A percentile compares a stretch with the other conserved stretches of the same genome.
phyloP scores from a whole-genome alignment of 2,888 invertebrate species.

The Alloscopus bannaensis region DNA sequence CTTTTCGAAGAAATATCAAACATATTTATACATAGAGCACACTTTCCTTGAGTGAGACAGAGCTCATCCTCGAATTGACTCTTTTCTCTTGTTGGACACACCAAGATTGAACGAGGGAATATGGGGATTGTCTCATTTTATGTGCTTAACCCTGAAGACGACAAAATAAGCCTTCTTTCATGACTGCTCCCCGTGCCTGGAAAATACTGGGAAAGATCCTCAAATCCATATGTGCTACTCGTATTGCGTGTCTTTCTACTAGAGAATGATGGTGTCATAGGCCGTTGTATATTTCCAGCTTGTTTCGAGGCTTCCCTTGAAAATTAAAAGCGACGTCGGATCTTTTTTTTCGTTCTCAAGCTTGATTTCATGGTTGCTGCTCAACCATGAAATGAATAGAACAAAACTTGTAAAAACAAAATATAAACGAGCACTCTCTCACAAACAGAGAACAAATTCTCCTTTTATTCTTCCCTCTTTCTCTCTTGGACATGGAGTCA shows the following conservation, averaged over 20 bases:
- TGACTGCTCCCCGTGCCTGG: background rate
- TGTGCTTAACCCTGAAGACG: background rate
- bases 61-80: background rate
- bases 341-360: constrained; percentile 7
- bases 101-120: constrained; percentile 55
- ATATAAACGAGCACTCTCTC: too few relatives aligned
- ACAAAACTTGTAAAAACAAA: too few relatives aligned
- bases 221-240: too few relatives aligned
- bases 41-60: too few relatives aligned
- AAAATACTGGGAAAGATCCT: too few relatives aligned
- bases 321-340: constrained; percentile 19
- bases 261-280: constrained; percentile 3
- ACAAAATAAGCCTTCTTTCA: background rate
- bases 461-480: too few relatives aligned
- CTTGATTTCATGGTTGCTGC: constrained; percentile 58
- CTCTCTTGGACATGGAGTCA: too few relatives aligned
- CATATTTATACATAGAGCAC: too few relatives aligned
- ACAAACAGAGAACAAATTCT: too few relatives aligned
- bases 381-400: constrained; percentile 62
- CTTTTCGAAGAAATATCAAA: too few relatives aligned
- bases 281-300: too few relatives aligned
- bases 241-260: background rate
- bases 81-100: constrained; percentile 8
- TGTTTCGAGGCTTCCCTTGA: constrained; percentile 4
- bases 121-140: constrained; percentile 44